Conservation (phyloP, 2,888 invertebrate genomes). For the Kuschelorhynchus macadamiae region DNA sequence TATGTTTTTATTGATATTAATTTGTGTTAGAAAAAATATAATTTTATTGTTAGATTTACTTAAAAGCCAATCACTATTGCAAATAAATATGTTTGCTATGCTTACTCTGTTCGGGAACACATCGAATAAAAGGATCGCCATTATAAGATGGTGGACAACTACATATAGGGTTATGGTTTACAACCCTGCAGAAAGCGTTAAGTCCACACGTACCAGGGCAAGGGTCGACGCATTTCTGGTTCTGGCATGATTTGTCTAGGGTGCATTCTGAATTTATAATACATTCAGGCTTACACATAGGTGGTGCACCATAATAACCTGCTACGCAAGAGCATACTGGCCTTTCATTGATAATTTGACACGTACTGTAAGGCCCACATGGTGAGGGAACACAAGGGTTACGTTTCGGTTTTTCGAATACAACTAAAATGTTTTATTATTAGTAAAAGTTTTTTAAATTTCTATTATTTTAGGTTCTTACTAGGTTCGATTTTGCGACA, state of each 20-base stretch:
- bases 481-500: conserved; percentile 69
- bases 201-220: conserved; percentile 84
- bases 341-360: conserved; percentile 79
- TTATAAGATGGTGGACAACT: conserved; percentile 78
- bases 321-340: conserved; percentile 84
- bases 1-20: conserved; percentile 19
- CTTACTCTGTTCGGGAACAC: conserved; percentile 77
- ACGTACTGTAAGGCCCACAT: conserved; percentile 84
- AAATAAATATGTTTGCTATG: conserved; percentile 3
- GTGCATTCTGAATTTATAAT: conserved; percentile 84
- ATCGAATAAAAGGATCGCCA: conserved; percentile 85
- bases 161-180: conserved; percentile 86
- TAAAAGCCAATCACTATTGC: conserved; percentile 10
- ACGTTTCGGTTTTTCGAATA: conserved; percentile 68
- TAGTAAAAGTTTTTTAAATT: conserved; percentile 6
- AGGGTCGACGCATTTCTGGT: conserved; percentile 83
- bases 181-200: conserved; percentile 83
- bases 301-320: conserved; percentile 82
- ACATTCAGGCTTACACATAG: conserved; percentile 84
- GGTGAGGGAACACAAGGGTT: conserved; percentile 84
- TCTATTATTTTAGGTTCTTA: conserved; percentile 56
- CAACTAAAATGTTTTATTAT: conserved; percentile 52
- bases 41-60: conserved; percentile 8
- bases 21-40: conserved; percentile 6
- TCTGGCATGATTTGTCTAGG: conserved; percentile 81